These are phyloP conservation scores for Zelostemma sp. DNA, from an alignment of 1,140 invertebrate species.

Conservation along the genomic window DNA sequence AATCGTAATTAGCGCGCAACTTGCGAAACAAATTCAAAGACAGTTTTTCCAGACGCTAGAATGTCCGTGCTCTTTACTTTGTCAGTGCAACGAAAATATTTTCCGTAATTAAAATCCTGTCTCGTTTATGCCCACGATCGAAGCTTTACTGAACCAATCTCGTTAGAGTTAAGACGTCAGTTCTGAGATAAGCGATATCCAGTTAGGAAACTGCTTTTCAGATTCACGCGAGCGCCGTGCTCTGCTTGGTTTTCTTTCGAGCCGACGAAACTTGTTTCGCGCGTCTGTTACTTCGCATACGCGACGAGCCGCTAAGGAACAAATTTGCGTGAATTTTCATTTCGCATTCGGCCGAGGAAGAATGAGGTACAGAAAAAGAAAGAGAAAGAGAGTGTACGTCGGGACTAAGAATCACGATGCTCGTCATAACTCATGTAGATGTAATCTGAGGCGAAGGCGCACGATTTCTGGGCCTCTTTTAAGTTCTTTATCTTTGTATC, in stretches of 20 bases:
- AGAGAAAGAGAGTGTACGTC: slow-evolving; percentile 1
- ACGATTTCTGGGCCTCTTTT: slow-evolving; percentile 38
- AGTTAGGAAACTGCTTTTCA: slow-evolving; percentile 11
- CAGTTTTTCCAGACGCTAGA: too few species aligned
- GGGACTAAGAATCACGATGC: slow-evolving; percentile 28
- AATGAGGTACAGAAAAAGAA: neutral
- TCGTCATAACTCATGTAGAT: slow-evolving; percentile 43
- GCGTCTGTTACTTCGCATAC: slow-evolving; percentile 21
- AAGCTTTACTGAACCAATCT: neutral
- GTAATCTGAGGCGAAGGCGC: slow-evolving; percentile 36
- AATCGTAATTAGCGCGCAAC: too few species aligned
- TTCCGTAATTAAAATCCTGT: slow-evolving; percentile 6
- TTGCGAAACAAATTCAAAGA: too few species aligned
- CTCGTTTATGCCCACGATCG: neutral
- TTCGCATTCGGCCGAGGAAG: slow-evolving; percentile 28
- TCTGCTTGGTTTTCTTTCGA: slow-evolving; percentile 1
- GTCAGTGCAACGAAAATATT: too few species aligned
- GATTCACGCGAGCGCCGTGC: slow-evolving; percentile 5
- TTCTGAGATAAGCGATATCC: slow-evolving; percentile 3
- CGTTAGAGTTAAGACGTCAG: slow-evolving; percentile 1
- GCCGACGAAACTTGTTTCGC: slow-evolving; percentile 47
- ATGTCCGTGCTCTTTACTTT: too few species aligned
- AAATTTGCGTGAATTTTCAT: slow-evolving; percentile 32
- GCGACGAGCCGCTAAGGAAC: slow-evolving; percentile 11
- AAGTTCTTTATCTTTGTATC: slow-evolving; percentile 41